Base-by-base conservation (phyloP, 2,113 vertebrate species). In the Bombycilla garrulus region DNA sequence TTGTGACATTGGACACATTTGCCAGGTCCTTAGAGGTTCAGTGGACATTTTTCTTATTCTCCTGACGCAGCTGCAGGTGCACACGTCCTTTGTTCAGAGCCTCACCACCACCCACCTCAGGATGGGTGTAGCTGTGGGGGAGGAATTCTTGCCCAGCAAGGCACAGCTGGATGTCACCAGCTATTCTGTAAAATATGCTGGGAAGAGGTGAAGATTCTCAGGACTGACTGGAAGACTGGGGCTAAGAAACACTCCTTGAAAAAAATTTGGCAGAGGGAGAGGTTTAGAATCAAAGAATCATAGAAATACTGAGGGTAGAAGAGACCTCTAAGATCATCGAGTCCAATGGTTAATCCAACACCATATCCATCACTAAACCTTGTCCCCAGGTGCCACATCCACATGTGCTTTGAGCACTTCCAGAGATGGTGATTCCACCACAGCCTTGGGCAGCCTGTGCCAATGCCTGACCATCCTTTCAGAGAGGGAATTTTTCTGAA, bases 401-500 rank as follows among this genome's bases (percentile, higher is more conserved):
- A 50, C 17, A 1, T 0, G 1, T 10, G 9, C 9, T 29, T 19
- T 20, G 4, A 44, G 23, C 26, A 24, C 8, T n/a, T 73, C 5
- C 28, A 88, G 58, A 25, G 19, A 9, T 36, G 51, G 14, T 57
- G 23, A 33, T 18, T 58, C 28, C 51, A 50, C 15, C 19, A 4
- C n/a, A 47, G n/a, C 54, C 38, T 15, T 45, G 45, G 16, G 26
- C 45, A 69, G 23, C 15, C 50, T 33, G 17, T 5, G 33, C 36
- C 12, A 10, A 29, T n/a, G 5, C 15, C 44, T 51, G 23, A 16
- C 6, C 12, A 58, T 7, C 22, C 44, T 36, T 51, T 20, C 51
- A 44, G 33, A 28, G 8, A 51, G 50, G 8, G 36, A 23, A 9
- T 28, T 15, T 28, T 36, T 65, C 4, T 11, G 10, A 36, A 42